These are phyloP conservation scores for Subanguina moxae DNA, from an alignment of 1,140 invertebrate species.

Conservation along the genomic window DNA sequence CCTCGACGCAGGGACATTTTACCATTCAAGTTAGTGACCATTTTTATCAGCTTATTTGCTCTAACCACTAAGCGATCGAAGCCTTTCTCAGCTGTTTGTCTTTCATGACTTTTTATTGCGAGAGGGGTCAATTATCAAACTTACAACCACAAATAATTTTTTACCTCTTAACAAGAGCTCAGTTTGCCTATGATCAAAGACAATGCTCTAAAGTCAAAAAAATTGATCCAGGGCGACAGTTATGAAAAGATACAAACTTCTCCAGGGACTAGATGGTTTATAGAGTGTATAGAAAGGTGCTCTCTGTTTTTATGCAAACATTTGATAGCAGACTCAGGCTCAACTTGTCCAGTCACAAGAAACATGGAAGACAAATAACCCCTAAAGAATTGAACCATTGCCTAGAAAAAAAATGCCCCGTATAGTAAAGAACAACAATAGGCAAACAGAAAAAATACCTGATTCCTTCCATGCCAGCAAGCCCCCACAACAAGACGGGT, in stretches of 20 bases:
- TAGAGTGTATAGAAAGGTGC: conserved; percentile 24
- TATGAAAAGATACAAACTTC: not conserved
- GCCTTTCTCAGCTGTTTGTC: no score
- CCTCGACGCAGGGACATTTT: no score
- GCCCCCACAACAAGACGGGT: conserved; percentile 89
- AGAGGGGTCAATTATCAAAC: no score
- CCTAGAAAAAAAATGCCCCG: no score
- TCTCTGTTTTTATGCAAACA: conserved; percentile 47
- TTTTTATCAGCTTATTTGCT: no score
- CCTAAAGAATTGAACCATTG: conserved; percentile 55
- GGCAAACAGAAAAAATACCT: not conserved
- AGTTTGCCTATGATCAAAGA: conserved; percentile 32
- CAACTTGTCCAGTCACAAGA: conserved; percentile 46
- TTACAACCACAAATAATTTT: no score
- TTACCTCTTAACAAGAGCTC: conserved; percentile 15
- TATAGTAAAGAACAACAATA: no score
- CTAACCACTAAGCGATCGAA: no score
- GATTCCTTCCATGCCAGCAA: conserved; percentile 81
- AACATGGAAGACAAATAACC: conserved; percentile 47
- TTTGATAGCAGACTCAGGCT: conserved; percentile 37
- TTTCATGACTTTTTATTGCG: no score
- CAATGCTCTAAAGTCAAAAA: conserved; percentile 20
- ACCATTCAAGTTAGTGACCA: no score
- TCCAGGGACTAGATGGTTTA: not conserved
- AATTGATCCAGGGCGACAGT: not conserved